A percentile compares a stretch with the other conserved stretches of the same genome.
phyloP scores from a whole-genome alignment of 2,888 invertebrate genomes.

The Meiosimyza decipiens region DNA sequence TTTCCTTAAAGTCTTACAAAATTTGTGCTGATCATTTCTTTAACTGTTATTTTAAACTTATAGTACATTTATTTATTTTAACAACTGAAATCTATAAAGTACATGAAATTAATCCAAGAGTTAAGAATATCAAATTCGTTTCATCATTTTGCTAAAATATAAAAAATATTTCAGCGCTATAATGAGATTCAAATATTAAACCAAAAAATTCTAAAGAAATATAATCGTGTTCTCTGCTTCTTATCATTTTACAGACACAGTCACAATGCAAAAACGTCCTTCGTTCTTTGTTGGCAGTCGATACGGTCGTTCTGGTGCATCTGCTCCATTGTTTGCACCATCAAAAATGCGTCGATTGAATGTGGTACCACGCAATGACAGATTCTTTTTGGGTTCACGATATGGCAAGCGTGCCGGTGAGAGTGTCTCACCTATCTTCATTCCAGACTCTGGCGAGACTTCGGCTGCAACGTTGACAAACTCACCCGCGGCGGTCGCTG shows the following conservation, averaged over 20 bases:
- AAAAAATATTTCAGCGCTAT: too few relatives aligned
- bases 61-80: too few relatives aligned
- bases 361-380: constrained; percentile 65
- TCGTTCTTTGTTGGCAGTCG: constrained; percentile 68
- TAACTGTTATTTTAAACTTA: too few relatives aligned
- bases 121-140: too few relatives aligned
- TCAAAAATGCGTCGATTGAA: constrained; percentile 60
- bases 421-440: constrained; percentile 50
- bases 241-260: constrained; percentile 39
- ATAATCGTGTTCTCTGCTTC: constrained; percentile 7
- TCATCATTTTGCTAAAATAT: too few relatives aligned
- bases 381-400: constrained; percentile 66
- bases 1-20: too few relatives aligned
- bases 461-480: constrained; percentile 31
- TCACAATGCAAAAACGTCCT: constrained; percentile 59
- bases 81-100: too few relatives aligned
- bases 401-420: constrained; percentile 64
- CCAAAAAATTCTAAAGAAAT: not conserved
- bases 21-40: too few relatives aligned
- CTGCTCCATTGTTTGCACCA: constrained; percentile 48
- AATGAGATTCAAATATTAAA: not conserved
- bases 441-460: constrained; percentile 17
- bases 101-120: too few relatives aligned
- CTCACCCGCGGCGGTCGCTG: constrained; percentile 19
- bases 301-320: constrained; percentile 64